Evolutionary conservation across 1,140 invertebrate species (phyloP), one percentile per base, ranked within the genome.

Genomic region (Platyscapa corneri): DNA sequence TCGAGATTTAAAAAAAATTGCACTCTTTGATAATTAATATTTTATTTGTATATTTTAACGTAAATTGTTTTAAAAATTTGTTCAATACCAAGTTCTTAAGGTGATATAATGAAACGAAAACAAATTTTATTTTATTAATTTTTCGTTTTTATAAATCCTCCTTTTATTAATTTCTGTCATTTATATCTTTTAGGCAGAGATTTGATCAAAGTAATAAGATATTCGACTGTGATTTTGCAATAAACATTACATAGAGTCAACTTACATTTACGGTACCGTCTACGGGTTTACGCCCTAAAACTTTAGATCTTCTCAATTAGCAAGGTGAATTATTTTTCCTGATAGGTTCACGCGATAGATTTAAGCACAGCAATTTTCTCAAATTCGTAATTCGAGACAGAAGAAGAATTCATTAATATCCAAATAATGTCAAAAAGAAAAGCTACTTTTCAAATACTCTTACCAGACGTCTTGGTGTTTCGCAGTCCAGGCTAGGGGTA

Each of bases 221-320:
- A 6, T 34, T 14, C 3, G 18, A 7, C 6, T 39, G 6, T 6
- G 20, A 75, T 14, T 32, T 16, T 7, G 27, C 20, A 53, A 53
- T 12, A n/a, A 76, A 53, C 14, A 53, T 12, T 16, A 39, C 42
- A 32, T 30, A 42, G 37, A 81, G 27, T 14, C 30, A 81, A 67
- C 14, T 3, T 70, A 42, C 37, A 65, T 75, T 76, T 76, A 49
- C 60, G 80, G 6, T 64, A 53, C 32, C 34, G 67, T 83, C 16
- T 27, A 37, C n/a, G 20, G 72, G 82, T 83, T 83, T 83, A 76
- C 82, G 82, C 82, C 72, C 82, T 65, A 72, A 75, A 76, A 18
- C 34, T 83, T 20, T 75, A 60, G 53, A 37, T 32, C 20, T 27
- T 23, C 23, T 42, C 10, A 42, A 74, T 12, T n/a, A 1, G 37